phyloP scores from a whole-genome alignment of 1,140 invertebrate genomes.

The Pteromalus puparum region DNA sequence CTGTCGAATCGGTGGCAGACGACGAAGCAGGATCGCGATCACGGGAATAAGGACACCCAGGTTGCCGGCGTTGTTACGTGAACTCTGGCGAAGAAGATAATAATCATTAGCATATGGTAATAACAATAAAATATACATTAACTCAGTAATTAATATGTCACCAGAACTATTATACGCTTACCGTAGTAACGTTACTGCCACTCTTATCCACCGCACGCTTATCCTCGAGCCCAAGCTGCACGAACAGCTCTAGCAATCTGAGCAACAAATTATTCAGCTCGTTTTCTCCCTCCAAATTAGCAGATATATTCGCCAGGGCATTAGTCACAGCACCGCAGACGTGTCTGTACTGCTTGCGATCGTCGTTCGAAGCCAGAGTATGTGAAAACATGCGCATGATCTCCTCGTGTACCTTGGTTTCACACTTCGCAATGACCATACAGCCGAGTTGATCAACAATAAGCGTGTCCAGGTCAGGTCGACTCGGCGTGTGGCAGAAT shows the following conservation, averaged over 20 bases:
- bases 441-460: conserved; percentile 98
- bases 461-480: conserved; percentile 86
- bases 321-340: conserved; percentile 96
- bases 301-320: conserved; percentile 94
- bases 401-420: conserved; percentile 88
- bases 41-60: conserved; percentile 97
- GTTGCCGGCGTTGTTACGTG: conserved; percentile 96
- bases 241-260: conserved; percentile 95
- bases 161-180: conserved; percentile 62
- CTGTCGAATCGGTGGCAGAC: conserved; percentile 92
- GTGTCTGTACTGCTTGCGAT: conserved; percentile 89
- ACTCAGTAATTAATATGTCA: background rate
- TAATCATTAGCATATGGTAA: background rate
- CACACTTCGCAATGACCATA: conserved; percentile 95
- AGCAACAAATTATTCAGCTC: conserved; percentile 92
- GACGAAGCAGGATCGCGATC: conserved; percentile 90
- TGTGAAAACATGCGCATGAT: conserved; percentile 99
- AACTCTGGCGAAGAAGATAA: conserved; percentile 75
- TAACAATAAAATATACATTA: background rate
- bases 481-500: conserved; percentile 91
- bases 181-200: conserved; percentile 79
- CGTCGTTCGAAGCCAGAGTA: conserved; percentile 87
- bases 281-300: conserved; percentile 91
- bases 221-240: conserved; percentile 96
- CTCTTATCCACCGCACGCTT: conserved; percentile 94